Percentiles rank a stretch among this genome's conserved stretches.
Conservation (phyloP, 2,113 vertebrate genomes). For the Arizona elegans region DNA sequence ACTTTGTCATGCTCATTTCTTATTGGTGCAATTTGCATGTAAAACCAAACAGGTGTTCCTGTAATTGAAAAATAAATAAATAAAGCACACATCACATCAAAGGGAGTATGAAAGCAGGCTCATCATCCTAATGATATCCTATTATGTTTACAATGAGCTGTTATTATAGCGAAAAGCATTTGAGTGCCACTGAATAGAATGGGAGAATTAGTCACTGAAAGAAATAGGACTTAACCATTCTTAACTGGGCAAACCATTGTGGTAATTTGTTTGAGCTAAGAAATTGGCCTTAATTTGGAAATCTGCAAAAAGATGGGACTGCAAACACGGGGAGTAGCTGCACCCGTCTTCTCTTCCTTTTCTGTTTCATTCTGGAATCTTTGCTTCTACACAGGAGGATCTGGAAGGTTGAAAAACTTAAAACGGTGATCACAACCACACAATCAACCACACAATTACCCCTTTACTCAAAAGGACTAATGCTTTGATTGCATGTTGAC, state of each 20-base stretch:
- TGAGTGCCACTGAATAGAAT: neutral
- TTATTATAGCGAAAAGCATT: neutral
- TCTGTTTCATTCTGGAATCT: neutral
- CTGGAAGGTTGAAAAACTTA: neutral
- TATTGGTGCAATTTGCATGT: constrained; percentile 98
- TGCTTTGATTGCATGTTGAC: neutral
- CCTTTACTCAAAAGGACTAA: neutral
- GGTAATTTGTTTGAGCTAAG: neutral
- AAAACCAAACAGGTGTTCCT: constrained; percentile 98
- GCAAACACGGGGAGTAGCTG: neutral
- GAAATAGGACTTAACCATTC: neutral
- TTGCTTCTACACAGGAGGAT: neutral
- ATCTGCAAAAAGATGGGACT: neutral
- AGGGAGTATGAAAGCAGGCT: neutral
- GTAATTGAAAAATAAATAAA: constrained; percentile 36
- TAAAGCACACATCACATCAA: neutral
- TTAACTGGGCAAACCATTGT: neutral
- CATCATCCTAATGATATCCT: neutral
- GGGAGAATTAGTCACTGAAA: neutral
- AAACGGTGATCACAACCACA: neutral
- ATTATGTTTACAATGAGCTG: neutral
- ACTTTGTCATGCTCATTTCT: constrained; percentile 97
- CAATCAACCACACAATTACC: neutral
- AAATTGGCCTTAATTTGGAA: neutral
- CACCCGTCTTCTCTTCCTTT: neutral